A percentile compares a stretch with the other conserved stretches of the same genome.
Evolutionary conservation across 2,113 vertebrate genomes (phyloP).

Genomic region (Boleophthalmus pectinirostris): DNA sequence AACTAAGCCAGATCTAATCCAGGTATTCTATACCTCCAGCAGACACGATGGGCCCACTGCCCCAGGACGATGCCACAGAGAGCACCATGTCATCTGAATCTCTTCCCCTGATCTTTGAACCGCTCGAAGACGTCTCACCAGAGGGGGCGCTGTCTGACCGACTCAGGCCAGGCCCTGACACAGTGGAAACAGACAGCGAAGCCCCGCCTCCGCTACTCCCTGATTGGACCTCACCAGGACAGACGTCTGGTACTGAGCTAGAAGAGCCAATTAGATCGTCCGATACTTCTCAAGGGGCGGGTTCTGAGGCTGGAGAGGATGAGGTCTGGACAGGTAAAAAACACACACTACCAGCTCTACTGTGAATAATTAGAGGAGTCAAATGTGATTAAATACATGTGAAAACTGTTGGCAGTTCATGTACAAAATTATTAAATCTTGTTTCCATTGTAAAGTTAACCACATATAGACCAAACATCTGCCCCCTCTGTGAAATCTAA

Average conservation of each 20-base stretch:
- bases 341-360: background rate
- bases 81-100: slow-evolving; percentile 75
- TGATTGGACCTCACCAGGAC: slow-evolving; percentile 73
- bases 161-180: slow-evolving; percentile 52
- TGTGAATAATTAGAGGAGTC: too few relatives aligned
- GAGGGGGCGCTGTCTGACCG: slow-evolving; percentile 38
- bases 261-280: slow-evolving; percentile 55
- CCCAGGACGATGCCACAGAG: slow-evolving; percentile 70
- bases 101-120: slow-evolving; percentile 79
- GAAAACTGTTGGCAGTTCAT: background rate
- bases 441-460: background rate
- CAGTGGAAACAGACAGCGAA: slow-evolving; percentile 59
- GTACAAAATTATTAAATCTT: background rate
- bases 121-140: slow-evolving; percentile 65
- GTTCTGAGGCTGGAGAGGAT: slow-evolving; percentile 27
- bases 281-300: slow-evolving; percentile 25
- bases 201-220: slow-evolving; percentile 43
- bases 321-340: slow-evolving; percentile 39
- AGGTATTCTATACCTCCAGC: slow-evolving; percentile 34
- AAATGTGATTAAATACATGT: background rate
- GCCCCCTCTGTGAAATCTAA: too few relatives aligned
- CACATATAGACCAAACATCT: too few relatives aligned
- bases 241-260: slow-evolving; percentile 70
- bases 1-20: background rate
- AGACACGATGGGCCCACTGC: slow-evolving; percentile 53